Percentiles rank a stretch among this genome's conserved stretches.
These are phyloP conservation scores for Porites lutea DNA, from an alignment of 64 coral and sea anemone species.

Conservation along the genomic window DNA sequence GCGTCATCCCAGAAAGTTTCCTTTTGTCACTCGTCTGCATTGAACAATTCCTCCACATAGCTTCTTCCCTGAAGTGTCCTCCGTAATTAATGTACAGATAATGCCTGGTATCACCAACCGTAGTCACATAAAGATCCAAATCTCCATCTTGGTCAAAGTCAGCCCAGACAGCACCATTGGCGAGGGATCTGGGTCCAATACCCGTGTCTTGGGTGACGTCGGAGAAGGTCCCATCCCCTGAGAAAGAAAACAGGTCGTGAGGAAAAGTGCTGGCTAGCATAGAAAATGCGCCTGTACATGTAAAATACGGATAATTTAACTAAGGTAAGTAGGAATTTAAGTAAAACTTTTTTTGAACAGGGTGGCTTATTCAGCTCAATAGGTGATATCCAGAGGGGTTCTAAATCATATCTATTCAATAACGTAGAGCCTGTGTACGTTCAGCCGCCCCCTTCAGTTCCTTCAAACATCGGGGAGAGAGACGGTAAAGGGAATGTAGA, in stretches of 20 bases:
- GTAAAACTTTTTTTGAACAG: no score
- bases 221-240: slow-evolving; percentile 89
- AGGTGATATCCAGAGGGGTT: no score
- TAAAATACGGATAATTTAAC: no score
- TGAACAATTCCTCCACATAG: slow-evolving; percentile 80
- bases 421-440: no score
- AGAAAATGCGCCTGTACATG: no score
- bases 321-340: no score
- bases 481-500: no score
- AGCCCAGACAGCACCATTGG: slow-evolving; percentile 91
- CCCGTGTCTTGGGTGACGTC: slow-evolving; percentile 77
- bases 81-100: slow-evolving; percentile 95
- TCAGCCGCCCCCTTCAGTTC: no score
- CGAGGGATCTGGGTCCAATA: slow-evolving; percentile 78
- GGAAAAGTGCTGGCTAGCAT: no score
- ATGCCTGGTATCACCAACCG: slow-evolving; percentile 87
- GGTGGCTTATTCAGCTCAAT: no score
- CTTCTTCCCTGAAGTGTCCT: slow-evolving; percentile 77
- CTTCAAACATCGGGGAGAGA: no score
- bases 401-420: no score
- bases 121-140: slow-evolving; percentile 93
- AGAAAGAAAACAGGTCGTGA: not conserved
- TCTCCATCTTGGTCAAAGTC: slow-evolving; percentile 96
- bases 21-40: slow-evolving; percentile 80
- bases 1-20: slow-evolving; percentile 90